Evolutionary conservation across 30 jellyfish, hydroid and myxozoan genomes (phyloP), one percentile per base, ranked within the genome.

Genomic region (Nemopilema nomurai): DNA sequence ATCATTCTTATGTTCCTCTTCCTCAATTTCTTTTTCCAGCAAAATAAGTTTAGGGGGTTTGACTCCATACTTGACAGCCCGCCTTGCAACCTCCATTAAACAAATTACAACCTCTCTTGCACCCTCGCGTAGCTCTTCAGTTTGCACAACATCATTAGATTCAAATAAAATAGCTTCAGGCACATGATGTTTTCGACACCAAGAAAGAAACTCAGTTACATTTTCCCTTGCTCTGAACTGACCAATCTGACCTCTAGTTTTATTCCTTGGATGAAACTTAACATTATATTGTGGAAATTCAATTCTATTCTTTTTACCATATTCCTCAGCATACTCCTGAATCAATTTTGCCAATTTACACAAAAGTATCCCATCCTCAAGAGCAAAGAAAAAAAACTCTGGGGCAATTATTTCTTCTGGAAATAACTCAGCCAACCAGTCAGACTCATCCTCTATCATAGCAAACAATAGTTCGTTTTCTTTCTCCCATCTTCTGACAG

Each of bases 21-120:
- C 84, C 72, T 94, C 99, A 6, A 94, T 94, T 75, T 94, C 99
- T 26, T 77, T 86, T 67, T 94, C 99, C 22, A 94, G 77, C 3
- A 80, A 18, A 16, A 94, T 80, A 41, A 94, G 79, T 69, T 86
- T 94, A 21, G 99, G 99, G 20, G 99, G 97, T 57, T 78, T 81
- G 28, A 94, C 99, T 16, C 99, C 99, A 72, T 85, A 94, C 81
- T 94, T 94, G 3, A 67, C 77, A 25, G 97, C 93, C 62, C 82
- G 71, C 74, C 99, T 86, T 9, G 99, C 99, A 29, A 94, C 97
- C 66, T 94, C 99, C 99, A 94, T 94, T 50, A 94, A 79, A 77
- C 99, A 94, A 16, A 94, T 82, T 13, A 94, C 99, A 67, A 94
- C 96, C 62, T 94, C 99, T 63, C 99, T 90, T 20, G 99, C 99